Percentiles rank a stretch among this genome's conserved stretches.
Conservation (phyloP, 2,113 vertebrate genomes). For the Lichenostomus cassidix region DNA sequence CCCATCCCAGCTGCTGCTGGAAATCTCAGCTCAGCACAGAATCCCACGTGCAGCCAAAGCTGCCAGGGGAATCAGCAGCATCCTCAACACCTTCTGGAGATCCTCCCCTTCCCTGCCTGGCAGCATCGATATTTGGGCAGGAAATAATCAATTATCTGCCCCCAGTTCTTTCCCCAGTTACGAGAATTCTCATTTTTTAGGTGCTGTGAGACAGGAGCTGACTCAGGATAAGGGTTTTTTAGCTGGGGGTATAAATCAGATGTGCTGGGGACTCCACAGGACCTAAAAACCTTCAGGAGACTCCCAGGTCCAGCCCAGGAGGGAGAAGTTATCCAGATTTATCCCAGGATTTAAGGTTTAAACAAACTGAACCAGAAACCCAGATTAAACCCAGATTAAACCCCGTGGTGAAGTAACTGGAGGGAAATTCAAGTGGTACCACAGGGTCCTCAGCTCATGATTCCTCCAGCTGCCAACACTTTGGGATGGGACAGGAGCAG, state of each 20-base stretch:
- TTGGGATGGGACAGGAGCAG: background rate
- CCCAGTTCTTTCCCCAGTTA: background rate
- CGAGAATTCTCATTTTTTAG: background rate
- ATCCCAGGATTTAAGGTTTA: background rate
- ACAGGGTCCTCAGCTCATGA: fast-evolving
- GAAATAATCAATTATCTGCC: background rate
- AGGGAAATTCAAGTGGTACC: background rate
- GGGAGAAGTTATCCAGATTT: background rate
- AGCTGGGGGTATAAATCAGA: background rate
- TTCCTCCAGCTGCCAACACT: background rate
- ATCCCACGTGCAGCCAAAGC: background rate
- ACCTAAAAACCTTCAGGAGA: background rate
- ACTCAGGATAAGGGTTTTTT: background rate
- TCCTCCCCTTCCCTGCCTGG: background rate
- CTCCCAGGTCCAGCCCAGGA: background rate
- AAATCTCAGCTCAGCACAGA: background rate
- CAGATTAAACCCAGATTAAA: background rate
- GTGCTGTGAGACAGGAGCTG: background rate
- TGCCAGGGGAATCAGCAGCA: background rate
- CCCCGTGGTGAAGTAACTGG: fast-evolving
- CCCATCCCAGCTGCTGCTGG: background rate
- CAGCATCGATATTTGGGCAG: fast-evolving
- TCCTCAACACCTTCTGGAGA: background rate
- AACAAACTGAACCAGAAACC: background rate
- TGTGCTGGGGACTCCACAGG: fast-evolving